These are phyloP conservation scores for Hemichromis elongatus DNA, from an alignment of 2,113 vertebrate genomes.

Conservation along the genomic window DNA sequence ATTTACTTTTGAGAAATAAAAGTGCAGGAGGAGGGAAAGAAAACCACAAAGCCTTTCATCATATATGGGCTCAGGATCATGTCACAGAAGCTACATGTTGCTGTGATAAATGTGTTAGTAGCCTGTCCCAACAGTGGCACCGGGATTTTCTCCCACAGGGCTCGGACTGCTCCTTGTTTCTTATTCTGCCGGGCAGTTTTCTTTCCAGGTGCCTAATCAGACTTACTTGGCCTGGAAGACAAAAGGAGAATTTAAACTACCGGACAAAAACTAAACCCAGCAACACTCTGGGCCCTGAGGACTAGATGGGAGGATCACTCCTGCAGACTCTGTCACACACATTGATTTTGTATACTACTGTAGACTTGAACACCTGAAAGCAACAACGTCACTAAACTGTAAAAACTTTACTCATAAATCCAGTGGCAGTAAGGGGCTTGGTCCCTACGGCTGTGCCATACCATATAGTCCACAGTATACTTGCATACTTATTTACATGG, in stretches of 20 bases:
- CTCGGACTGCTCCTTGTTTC: not conserved
- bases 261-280: not conserved
- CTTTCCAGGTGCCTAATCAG: constrained; percentile 8
- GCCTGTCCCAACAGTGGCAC: not conserved
- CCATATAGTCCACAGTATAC: not conserved
- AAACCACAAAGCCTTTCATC: not conserved
- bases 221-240: not conserved
- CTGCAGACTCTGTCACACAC: constrained; percentile 9
- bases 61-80: not conserved
- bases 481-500: not conserved
- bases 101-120: not conserved
- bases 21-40: not conserved
- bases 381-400: not conserved
- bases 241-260: constrained; percentile 12
- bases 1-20: not conserved
- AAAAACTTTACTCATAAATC: not conserved
- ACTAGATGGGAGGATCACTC: constrained; percentile 12
- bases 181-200: not conserved
- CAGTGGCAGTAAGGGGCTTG: not conserved
- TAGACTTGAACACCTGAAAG: not conserved
- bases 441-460: not conserved
- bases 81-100: not conserved
- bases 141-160: not conserved
- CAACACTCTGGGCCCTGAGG: not conserved
- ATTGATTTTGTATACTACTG: constrained; percentile 31